Evolutionary conservation across 2,888 invertebrate species (phyloP), one percentile per base, ranked within the genome.

Genomic region (Octodonta nipae): DNA sequence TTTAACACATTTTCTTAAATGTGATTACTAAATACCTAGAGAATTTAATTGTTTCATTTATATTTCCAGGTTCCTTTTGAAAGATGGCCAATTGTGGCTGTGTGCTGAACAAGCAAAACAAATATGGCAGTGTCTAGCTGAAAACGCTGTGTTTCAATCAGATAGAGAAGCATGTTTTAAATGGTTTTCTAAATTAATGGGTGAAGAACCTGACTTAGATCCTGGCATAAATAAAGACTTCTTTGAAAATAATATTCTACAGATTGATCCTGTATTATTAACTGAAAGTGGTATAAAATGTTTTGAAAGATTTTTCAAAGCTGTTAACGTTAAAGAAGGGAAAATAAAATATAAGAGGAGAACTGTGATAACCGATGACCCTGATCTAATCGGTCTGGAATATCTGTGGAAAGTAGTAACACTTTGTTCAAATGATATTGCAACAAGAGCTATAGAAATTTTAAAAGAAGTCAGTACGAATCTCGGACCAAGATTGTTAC

Each of bases 121-220:
- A 66, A 89, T 95, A 49, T 96, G 95, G 95, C 79, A 87, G 50
- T 91, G 91, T 61, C 68, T 96, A 37, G 92, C 93, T 2, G 92
- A 92, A 58, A 80, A 80, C 54, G 91, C 92, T 7, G 87, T 91
- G 7, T 92, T 91, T 59, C 71, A 81, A 8, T 78, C 82, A 2
- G 95, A 96, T 61, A 74, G 93, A 22, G 95, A 96, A 61, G 88
- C 92, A 16, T 93, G 95, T 63, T 96, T 95, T 65, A 85, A 88
- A 51, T 95, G 95, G 95, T 95, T 93, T 66, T 88, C 92, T 22
- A 93, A 93, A 64, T 65, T 91, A 20, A 89, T 91, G 89, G 87
- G 87, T 11, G 93, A 93, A 48, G 93, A 95, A 56, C 92, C 93
- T 1, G 95, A 95, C 61, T 65, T 95, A 33, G 95, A 95, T 65